These are phyloP conservation scores for Columba livia DNA, from an alignment of 2,113 vertebrate species.

Conservation along the genomic window DNA sequence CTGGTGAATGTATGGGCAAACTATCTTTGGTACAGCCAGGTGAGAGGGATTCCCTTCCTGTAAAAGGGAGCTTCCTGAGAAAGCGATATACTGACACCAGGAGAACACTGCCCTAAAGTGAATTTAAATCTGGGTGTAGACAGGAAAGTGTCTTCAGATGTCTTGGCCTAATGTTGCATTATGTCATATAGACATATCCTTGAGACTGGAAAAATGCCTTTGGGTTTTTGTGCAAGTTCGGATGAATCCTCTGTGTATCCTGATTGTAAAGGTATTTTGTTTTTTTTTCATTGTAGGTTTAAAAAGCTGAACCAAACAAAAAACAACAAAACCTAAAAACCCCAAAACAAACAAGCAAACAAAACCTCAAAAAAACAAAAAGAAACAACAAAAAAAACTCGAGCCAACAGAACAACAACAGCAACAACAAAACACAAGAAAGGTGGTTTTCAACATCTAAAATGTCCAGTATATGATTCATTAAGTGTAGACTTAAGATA, in stretches of 20 bases:
- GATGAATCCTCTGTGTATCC: background rate
- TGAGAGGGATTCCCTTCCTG: background rate
- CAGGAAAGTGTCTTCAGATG: background rate
- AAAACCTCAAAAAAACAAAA: no score
- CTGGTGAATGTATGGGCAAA: background rate
- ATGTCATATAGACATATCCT: background rate
- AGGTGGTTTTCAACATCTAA: background rate
- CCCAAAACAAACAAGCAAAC: no score
- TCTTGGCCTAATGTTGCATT: background rate
- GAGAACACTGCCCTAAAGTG: background rate
- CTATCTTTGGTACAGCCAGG: background rate
- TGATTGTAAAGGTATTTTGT: background rate
- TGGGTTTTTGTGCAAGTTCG: background rate
- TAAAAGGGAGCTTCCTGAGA: background rate
- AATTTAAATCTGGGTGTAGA: background rate
- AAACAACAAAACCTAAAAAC: no score
- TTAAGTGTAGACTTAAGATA: background rate
- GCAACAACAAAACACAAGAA: rapidly evolving
- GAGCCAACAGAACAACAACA: no score
- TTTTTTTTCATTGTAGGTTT: no score
- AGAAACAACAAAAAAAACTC: background rate
- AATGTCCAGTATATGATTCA: background rate
- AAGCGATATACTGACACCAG: background rate
- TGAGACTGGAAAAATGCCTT: background rate
- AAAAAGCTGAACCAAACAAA: no score